These are phyloP conservation scores for Oreochromis mossambicus DNA, from an alignment of 2,797 vertebrate genomes.

Conservation along the genomic window DNA sequence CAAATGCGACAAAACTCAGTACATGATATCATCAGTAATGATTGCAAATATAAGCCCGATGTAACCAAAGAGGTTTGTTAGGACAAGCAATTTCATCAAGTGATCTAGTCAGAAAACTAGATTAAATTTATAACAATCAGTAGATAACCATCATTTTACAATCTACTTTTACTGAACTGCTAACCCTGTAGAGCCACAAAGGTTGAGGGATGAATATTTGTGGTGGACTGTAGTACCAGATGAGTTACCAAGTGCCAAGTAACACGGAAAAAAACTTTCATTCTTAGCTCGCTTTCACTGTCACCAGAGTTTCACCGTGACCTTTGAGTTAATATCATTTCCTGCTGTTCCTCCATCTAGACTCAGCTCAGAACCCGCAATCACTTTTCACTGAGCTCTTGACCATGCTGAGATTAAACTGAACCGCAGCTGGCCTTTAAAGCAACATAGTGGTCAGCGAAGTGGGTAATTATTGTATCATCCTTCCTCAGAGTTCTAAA, in stretches of 20 bases:
- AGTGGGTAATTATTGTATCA: neutral
- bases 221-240: neutral
- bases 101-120: neutral
- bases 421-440: neutral
- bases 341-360: neutral
- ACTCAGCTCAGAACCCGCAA: neutral
- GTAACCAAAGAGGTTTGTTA: neutral
- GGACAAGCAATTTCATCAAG: neutral
- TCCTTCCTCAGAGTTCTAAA: neutral
- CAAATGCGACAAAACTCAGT: neutral
- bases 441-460: neutral
- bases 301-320: neutral
- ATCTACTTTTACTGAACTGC: neutral
- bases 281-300: neutral
- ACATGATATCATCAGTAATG: neutral
- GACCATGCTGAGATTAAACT: neutral
- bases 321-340: neutral
- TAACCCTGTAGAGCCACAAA: neutral
- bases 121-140: neutral
- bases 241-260: neutral
- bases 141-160: neutral
- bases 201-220: neutral
- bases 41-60: rapidly evolving
- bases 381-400: neutral
- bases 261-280: neutral